Conservation (phyloP, 2,113 vertebrate genomes). For the Saguinus midas region DNA sequence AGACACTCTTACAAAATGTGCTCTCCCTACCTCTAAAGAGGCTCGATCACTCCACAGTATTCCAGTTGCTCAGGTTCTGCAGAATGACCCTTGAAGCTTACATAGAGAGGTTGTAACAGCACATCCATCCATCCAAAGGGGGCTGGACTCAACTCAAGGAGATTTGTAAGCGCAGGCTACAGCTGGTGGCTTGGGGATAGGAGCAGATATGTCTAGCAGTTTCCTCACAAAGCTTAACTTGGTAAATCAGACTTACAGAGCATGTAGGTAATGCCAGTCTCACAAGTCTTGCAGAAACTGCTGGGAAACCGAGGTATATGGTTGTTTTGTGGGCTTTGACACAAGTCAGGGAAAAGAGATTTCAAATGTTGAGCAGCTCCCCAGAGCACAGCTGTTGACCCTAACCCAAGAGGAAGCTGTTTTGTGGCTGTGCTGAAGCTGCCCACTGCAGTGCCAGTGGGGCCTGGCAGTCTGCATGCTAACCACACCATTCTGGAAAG, state of each 20-base stretch:
- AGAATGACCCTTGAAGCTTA: accelerated
- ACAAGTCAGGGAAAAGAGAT: neutral
- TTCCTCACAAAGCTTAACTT: neutral
- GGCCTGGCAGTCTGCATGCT: accelerated
- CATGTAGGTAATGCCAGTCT: conserved; percentile 13
- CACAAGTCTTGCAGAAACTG: neutral
- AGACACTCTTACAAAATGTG: neutral
- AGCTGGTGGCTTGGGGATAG: conserved; percentile 15
- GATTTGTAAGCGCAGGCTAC: conserved; percentile 22
- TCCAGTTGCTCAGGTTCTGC: neutral
- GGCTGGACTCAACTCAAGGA: neutral
- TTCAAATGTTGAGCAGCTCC: conserved; percentile 58
- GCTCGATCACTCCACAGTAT: accelerated
- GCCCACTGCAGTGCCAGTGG: accelerated
- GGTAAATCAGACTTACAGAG: neutral
- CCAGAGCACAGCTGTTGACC: conserved; percentile 57
- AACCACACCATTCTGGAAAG: neutral
- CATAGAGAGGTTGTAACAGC: neutral
- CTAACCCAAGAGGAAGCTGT: conserved; percentile 56
- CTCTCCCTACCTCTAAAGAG: neutral
- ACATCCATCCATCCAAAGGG: accelerated
- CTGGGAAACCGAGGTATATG: conserved; percentile 67
- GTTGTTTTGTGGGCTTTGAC: conserved; percentile 62
- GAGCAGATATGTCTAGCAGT: conserved; percentile 45
- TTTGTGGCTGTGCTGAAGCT: neutral